A percentile compares a stretch with the other conserved stretches of the same genome.
These are phyloP conservation scores for Asbolus verrucosus DNA, from an alignment of 1,140 invertebrate species.

Conservation along the genomic window DNA sequence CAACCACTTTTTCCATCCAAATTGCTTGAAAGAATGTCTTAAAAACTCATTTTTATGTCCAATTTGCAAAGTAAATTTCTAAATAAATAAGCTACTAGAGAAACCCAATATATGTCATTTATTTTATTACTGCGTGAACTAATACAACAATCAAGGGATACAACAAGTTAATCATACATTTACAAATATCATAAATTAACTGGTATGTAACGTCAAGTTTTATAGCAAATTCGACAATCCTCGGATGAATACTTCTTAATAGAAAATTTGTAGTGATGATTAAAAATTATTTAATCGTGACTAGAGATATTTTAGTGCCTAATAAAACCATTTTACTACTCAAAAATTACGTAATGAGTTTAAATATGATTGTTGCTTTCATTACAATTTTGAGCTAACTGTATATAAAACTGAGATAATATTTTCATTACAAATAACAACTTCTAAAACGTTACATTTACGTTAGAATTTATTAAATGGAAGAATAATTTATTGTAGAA, in stretches of 20 bases:
- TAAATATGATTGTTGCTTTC: slow-evolving; percentile 6
- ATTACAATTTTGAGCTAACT: slow-evolving; percentile 6
- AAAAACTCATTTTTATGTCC: slow-evolving; percentile 77
- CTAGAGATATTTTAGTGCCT: slow-evolving; percentile 33
- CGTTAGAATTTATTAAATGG: not conserved
- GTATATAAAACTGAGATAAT: not conserved
- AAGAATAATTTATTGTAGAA: too few species aligned
- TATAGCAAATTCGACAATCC: slow-evolving; percentile 21
- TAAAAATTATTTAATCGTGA: slow-evolving; percentile 29
- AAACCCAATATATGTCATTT: not conserved
- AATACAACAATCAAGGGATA: slow-evolving; percentile 40
- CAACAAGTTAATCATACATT: slow-evolving; percentile 31
- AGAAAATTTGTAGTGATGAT: slow-evolving; percentile 9
- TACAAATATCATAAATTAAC: too few species aligned
- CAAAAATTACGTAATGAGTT: slow-evolving; percentile 9
- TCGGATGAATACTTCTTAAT: not conserved
- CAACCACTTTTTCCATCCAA: slow-evolving; percentile 80
- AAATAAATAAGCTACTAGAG: slow-evolving; percentile 18
- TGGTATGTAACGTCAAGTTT: slow-evolving; percentile 6
- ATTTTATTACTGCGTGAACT: slow-evolving; percentile 38
- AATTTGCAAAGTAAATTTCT: slow-evolving; percentile 72
- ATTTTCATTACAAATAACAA: slow-evolving; percentile 2
- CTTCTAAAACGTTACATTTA: not conserved
- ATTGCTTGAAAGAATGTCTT: slow-evolving; percentile 77
- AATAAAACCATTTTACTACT: not conserved